Evolutionary conservation across 2,113 vertebrate genomes (phyloP), one percentile per base, ranked within the genome.

Genomic region (Aphyosemion australe): DNA sequence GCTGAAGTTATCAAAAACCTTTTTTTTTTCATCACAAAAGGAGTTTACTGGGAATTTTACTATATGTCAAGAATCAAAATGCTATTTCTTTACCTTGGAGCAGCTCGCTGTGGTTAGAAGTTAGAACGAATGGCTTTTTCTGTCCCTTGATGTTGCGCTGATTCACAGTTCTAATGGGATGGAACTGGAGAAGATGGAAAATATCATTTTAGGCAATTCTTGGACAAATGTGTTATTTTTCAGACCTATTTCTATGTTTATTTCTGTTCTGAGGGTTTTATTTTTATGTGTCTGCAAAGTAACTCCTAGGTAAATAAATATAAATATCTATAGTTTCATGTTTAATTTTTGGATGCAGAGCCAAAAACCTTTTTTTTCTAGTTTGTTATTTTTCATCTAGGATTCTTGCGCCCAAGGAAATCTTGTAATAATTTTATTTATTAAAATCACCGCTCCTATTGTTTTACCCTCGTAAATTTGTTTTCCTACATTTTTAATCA

Each of bases 141-240:
- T 75, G 45, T 76, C 56, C 54, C 64, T 49, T 34, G 66, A 63
- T 62, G 51, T 61, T 52, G 34, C 42, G 19, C 68, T 74, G 60
- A 59, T 78, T 79, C 71, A 66, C 56, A 72, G 70, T 54, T 69
- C 64, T 58, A 32, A 61, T 56, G 67, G 66, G 65, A 78, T 15
- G 1, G 20, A 77, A 75, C 18, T 63, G 21, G n/a, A 14, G 32
- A 63, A 76, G 37, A 72, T 62, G n/a, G 41, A 64, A 79, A 53
- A 51, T 68, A 12, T 63, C 68, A 67, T 76, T 65, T 72, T 47
- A 65, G 58, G 61, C 43, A 72, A 68, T 76, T 16, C 51, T 66
- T 55, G 3, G 18, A 61, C 37, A 51, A 37, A 64, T 65, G 54
- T 18, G 47, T 51, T 74, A 21, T 45, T 55, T 12, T n/a, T 11